Conservation (phyloP, 1,140 invertebrate genomes). For the Leptinotarsa lineolata region DNA sequence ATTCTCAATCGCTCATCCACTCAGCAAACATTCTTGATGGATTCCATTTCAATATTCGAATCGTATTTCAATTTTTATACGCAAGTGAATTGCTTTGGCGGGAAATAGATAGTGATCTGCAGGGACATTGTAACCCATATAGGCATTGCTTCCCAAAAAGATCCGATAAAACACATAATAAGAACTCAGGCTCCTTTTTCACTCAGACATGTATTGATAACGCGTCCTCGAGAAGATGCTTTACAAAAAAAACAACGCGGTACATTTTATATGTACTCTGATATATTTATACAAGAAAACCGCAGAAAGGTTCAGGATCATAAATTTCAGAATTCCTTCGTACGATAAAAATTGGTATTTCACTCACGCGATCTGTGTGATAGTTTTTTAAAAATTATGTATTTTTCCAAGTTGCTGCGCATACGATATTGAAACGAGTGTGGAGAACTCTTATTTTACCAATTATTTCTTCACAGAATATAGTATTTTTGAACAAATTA, state of each 20-base stretch:
- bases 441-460: no score
- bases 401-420: neutral
- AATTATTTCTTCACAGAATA: no score
- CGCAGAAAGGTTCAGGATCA: neutral
- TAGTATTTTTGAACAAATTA: no score
- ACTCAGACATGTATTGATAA: conserved; percentile 18
- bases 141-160: conserved; percentile 32
- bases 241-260: neutral
- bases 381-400: neutral
- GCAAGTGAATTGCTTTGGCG: conserved; percentile 26
- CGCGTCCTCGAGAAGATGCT: conserved; percentile 27
- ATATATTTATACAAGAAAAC: neutral
- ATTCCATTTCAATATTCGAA: neutral
- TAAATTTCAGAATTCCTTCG: neutral
- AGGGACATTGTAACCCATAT: conserved; percentile 27
- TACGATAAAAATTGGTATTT: neutral
- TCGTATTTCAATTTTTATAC: conserved; percentile 16
- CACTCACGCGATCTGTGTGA: neutral
- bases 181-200: conserved; percentile 16
- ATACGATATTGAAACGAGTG: no score
- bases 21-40: neutral
- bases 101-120: conserved; percentile 32
- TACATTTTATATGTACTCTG: neutral
- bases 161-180: conserved; percentile 32
- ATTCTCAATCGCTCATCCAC: no score